Base-by-base conservation (phyloP, 2,797 vertebrate species). In the Acanthornis magna region DNA sequence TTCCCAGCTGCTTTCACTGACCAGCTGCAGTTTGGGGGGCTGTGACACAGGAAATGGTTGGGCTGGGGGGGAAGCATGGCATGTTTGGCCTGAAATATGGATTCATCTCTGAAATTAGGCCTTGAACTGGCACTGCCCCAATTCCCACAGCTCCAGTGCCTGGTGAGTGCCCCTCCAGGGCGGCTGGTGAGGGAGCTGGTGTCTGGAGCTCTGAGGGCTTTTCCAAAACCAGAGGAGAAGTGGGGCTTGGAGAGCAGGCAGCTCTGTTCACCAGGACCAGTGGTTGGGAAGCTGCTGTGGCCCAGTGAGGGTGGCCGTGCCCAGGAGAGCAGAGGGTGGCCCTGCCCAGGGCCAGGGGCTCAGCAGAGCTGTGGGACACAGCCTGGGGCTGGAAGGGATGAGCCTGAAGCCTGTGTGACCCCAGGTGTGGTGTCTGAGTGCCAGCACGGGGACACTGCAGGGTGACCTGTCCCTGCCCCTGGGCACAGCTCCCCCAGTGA, bases 321-420 rank as follows among this genome's bases (percentile, higher is more conserved):
- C 2, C 0, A 0, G 38, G 27, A 13, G 38, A 38, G 38, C 38
- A 11, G 1, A 7, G 27, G 19, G 8, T 16, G 47, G 22, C 34
- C 25, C 6, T 45, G 47, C 12, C 2, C 0, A 0, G 38, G 27
- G 14, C 21, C 2, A 47, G 43, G 45, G 5, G 18, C 51, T 58
- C 60, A 71, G 61, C 10, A 30, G 68, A 43, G 61, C 22, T 80
- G 6, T 25, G 74, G 40, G 48, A 66, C 42, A 18, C 62, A 81
- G 3, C 27, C 10, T 4, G 15, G 11, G 30, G 8, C 47, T 76
- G 43, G 55, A 22, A n/a, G 15, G 43, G 45, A 42, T 2, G 21
- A 75, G 3, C 14, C 38, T 11, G 2, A 32, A 74, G 45, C 36
- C 67, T 36, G 18, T 25, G 54, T 65, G 58, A 7, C 61, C 50